phyloP scores from a whole-genome alignment of 1,140 invertebrate species.

The Atta colombica region DNA sequence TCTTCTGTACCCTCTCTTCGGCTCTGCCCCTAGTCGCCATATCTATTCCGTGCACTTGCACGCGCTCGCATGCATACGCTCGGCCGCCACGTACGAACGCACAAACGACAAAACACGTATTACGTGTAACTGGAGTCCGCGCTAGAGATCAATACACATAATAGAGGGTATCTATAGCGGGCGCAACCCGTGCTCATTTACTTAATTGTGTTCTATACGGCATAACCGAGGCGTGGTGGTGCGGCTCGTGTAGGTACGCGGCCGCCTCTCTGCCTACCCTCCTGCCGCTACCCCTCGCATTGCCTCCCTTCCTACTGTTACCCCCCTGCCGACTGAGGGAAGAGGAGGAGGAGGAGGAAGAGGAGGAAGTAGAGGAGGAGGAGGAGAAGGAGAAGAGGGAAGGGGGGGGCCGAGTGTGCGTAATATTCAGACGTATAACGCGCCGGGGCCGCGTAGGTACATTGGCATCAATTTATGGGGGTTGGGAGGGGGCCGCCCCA shows the following conservation, averaged over 20 bases:
- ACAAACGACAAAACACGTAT: constrained; percentile 85
- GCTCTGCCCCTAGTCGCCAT: constrained; percentile 29
- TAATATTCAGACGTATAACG: constrained; percentile 84
- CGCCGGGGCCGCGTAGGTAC: constrained; percentile 81
- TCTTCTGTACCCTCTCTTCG: not conserved
- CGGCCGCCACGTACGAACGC: constrained; percentile 78
- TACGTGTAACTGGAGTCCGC: constrained; percentile 84
- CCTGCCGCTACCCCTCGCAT: constrained; percentile 10
- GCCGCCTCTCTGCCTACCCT: constrained; percentile 49
- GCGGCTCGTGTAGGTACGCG: constrained; percentile 77
- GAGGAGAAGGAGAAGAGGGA: not conserved
- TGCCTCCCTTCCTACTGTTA: not conserved
- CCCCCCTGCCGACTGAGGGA: no score
- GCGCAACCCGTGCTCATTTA: constrained; percentile 86
- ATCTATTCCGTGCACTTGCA: constrained; percentile 72
- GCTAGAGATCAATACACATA: constrained; percentile 86
- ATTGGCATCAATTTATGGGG: constrained; percentile 84
- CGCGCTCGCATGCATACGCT: constrained; percentile 61
- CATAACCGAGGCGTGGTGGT: constrained; percentile 77
- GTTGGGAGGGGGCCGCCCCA: constrained; percentile 76
- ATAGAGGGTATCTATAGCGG: constrained; percentile 86
- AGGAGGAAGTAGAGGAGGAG: not conserved
- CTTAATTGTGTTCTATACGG: constrained; percentile 86
- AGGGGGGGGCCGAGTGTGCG: constrained; percentile 76
- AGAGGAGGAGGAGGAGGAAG: not conserved